Evolutionary conservation across 2,113 vertebrate genomes (phyloP), one percentile per base, ranked within the genome.

Genomic region (Anser brachyrhynchus): DNA sequence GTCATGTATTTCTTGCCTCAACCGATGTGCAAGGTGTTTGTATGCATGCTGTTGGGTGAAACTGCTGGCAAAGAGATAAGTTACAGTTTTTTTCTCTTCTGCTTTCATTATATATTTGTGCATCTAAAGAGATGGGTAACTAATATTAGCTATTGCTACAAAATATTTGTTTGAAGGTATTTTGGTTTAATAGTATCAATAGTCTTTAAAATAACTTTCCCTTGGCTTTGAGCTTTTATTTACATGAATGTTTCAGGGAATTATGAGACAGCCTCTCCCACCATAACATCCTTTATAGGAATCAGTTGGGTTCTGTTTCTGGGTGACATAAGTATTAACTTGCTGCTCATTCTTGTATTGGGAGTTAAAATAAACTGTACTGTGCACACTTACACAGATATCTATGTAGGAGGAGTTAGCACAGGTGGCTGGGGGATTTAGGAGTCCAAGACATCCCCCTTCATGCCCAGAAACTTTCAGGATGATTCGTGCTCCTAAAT

Each of bases 191-290:
- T 65, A 43, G 41, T 58, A 69, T 33, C 52, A 49, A 25, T 55
- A 57, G 44, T 25, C 28, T 75, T 37, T 62, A 66, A 78, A 84
- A 74, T 5, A 35, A 58, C 54, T 72, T 94, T 89, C 43, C 16
- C 75, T 55, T 80, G 23, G 17, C 41, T 87, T 93, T 87, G 82
- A 62, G 89, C 57, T 90, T 79, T 69, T 95, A 52, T 37, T 88
- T 82, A 77, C 43, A 85, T 46, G 72, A 58, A 5, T 37, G 70
- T 88, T 69, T 62, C 39, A 81, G 64, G 52, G 55, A 94, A 78
- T 91, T 87, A 79, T 0, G 1, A 65, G 81, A 55, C 37, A 84
- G 44, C 15, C 67, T 89, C 58, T 92, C 20, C 29, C 54, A 69
- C 35, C 17, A 1, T 26, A 69, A 74, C 20, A 26, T 51, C 54